A percentile compares a stretch with the other conserved stretches of the same genome.
phyloP scores from a whole-genome alignment of 1,140 invertebrate species.

The Drosophila yakuba region DNA sequence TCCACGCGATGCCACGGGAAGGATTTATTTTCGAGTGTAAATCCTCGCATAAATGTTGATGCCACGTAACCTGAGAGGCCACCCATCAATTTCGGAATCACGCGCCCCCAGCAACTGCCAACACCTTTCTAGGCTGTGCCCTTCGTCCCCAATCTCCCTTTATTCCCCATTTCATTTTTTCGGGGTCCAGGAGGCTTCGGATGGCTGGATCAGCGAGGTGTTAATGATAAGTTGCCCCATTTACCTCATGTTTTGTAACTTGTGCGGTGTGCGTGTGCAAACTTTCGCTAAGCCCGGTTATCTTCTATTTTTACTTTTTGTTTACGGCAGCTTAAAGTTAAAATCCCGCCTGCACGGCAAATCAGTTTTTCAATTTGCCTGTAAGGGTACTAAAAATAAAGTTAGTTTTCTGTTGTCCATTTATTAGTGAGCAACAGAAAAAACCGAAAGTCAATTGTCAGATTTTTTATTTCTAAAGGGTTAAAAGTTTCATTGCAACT shows the following conservation, averaged over 20 bases:
- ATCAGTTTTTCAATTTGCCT: constrained; percentile 42
- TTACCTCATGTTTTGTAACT: constrained; percentile 36
- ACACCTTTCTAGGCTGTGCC: constrained; percentile 42
- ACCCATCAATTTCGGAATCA: constrained; percentile 57
- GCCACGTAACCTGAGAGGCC: constrained; percentile 50
- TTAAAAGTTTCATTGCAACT: background rate
- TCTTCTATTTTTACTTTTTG: constrained; percentile 21
- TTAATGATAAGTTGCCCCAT: constrained; percentile 62
- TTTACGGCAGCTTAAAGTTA: constrained; percentile 22
- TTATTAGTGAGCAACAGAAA: background rate
- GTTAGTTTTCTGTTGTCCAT: constrained; percentile 13
- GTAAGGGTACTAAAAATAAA: background rate
- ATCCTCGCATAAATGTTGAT: constrained; percentile 64
- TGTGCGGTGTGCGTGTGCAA: constrained; percentile 17
- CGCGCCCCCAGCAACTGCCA: constrained; percentile 40
- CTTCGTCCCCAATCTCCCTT: background rate
- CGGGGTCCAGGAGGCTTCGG: constrained; percentile 4
- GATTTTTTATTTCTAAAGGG: too few relatives aligned
- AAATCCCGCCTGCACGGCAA: constrained; percentile 17
- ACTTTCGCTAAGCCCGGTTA: constrained; percentile 30
- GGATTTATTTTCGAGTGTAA: constrained; percentile 68
- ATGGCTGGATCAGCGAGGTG: constrained; percentile 59
- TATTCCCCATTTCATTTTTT: constrained; percentile 35
- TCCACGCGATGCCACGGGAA: constrained; percentile 37
- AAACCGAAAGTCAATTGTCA: background rate